A percentile compares a stretch with the other conserved stretches of the same genome.
These are phyloP conservation scores for Willowsia nigromaculata DNA, from an alignment of 2,888 invertebrate species.

Conservation along the genomic window DNA sequence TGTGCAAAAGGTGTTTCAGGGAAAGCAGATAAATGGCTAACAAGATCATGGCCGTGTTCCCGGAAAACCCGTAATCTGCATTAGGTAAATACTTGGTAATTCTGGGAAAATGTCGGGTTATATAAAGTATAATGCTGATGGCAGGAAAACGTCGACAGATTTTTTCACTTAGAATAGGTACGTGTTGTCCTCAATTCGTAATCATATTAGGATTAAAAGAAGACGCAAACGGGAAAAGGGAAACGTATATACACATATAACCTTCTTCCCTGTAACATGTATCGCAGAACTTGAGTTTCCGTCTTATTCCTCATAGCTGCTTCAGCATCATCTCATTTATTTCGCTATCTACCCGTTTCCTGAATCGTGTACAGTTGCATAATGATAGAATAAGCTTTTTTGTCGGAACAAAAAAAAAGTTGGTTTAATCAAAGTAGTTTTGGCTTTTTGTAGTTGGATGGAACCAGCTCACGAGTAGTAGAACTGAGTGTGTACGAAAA, in stretches of 20 bases:
- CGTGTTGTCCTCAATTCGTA: constrained; percentile 21
- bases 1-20: neutral
- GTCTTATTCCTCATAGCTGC: constrained; percentile 1
- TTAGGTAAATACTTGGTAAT: constrained; percentile 25
- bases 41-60: constrained; percentile 54
- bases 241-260: neutral
- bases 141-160: constrained; percentile 1
- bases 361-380: constrained; percentile 29
- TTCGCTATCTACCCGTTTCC: constrained; percentile 28
- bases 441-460: neutral
- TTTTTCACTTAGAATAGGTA: constrained; percentile 1
- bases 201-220: constrained; percentile 31
- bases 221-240: neutral
- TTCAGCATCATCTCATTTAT: constrained; percentile 32
- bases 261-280: neutral
- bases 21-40: constrained; percentile 1
- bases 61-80: constrained; percentile 28
- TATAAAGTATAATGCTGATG: constrained; percentile 5
- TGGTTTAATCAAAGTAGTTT: constrained; percentile 62
- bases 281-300: neutral
- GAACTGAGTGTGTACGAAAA: neutral
- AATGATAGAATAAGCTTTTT: constrained; percentile 27
- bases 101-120: neutral
- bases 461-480: neutral
- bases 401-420: constrained; percentile 43